Conservation (phyloP, 2,888 invertebrate species). For the Ochlodes sylvanus region DNA sequence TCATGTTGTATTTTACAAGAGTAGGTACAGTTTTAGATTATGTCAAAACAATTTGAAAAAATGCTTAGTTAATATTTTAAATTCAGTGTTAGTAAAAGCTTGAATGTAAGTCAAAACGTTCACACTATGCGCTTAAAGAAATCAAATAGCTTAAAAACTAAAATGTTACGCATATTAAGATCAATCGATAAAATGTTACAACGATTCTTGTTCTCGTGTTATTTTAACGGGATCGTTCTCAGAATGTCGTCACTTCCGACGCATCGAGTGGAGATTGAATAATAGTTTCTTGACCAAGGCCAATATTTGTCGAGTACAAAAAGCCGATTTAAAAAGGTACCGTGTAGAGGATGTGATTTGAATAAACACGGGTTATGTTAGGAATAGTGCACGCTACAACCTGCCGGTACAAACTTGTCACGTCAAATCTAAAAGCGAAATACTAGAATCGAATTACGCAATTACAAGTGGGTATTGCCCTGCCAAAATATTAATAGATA, state of each 20-base stretch:
- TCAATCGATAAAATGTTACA: slow-evolving; percentile 11
- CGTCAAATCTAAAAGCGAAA: too few species aligned
- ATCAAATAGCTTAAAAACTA: background rate
- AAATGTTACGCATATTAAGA: slow-evolving; percentile 9
- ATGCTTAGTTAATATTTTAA: too few species aligned
- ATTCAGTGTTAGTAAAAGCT: too few species aligned
- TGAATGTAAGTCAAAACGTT: background rate
- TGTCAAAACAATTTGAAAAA: too few species aligned
- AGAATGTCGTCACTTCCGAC: slow-evolving; percentile 61
- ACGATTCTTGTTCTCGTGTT: slow-evolving; percentile 41
- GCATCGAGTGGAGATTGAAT: slow-evolving; percentile 66
- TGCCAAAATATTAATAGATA: too few species aligned
- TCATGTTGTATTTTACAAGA: too few species aligned
- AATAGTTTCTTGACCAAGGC: slow-evolving; percentile 64
- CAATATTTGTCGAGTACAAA: slow-evolving; percentile 64
- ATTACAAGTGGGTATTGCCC: too few species aligned
- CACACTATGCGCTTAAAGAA: background rate
- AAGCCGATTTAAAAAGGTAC: slow-evolving; percentile 55
- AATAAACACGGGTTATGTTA: slow-evolving; percentile 56
- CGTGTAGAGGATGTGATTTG: slow-evolving; percentile 63
- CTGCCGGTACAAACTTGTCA: background rate
- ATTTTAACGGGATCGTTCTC: slow-evolving; percentile 54
- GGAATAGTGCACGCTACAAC: slow-evolving; percentile 6
- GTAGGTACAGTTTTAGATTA: too few species aligned
- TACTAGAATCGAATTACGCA: too few species aligned